Evolutionary conservation across 1,140 invertebrate genomes (phyloP).

Genomic region (Neodiprion lecontei): DNA sequence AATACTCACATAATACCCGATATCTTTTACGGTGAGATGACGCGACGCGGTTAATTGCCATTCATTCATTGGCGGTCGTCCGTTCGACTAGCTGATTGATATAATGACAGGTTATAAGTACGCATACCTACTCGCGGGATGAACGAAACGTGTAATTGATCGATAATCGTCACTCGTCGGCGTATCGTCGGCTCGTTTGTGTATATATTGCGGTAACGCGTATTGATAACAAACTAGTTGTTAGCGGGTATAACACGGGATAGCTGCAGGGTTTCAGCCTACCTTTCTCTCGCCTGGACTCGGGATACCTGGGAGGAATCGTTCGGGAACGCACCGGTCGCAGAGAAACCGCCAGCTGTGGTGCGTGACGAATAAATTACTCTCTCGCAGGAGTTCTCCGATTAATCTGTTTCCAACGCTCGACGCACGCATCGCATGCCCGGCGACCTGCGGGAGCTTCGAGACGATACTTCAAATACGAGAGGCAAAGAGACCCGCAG

Average conservation of each 20-base stretch:
- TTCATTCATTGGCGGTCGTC: background rate
- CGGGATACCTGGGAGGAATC: background rate
- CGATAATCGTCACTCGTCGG: background rate
- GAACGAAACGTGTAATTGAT: conserved; percentile 2
- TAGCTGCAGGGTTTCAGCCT: background rate
- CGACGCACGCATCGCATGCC: background rate
- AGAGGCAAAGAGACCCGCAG: background rate
- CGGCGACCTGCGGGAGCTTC: background rate
- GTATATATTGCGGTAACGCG: no score
- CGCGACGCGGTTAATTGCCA: background rate
- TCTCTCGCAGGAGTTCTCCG: background rate
- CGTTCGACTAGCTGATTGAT: background rate
- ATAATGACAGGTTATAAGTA: background rate
- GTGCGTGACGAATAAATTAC: conserved; percentile 5
- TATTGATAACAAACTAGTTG: no score
- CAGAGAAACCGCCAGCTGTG: conserved; percentile 3
- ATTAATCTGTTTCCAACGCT: background rate
- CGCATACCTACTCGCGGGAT: background rate
- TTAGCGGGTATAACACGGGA: background rate
- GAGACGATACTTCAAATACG: background rate
- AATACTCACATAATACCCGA: background rate
- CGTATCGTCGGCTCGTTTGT: no score
- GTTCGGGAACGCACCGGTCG: background rate
- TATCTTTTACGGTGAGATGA: background rate
- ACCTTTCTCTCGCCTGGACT: background rate